Evolutionary conservation across 2,888 invertebrate genomes (phyloP).

Genomic region (Chironomus riparius): DNA sequence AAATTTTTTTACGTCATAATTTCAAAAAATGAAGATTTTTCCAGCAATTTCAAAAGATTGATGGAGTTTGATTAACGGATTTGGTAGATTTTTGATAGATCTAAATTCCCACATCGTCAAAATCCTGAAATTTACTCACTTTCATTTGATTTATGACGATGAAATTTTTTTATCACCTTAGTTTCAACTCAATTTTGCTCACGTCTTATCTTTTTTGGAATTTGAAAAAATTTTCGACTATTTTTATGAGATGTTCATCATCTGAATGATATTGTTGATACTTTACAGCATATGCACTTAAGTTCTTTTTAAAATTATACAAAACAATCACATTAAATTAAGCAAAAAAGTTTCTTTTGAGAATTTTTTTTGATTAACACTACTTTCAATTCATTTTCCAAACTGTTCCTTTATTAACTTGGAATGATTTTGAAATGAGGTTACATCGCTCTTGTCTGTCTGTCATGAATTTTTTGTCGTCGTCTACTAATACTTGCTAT

Average conservation of each 20-base stretch:
- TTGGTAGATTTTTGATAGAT: not conserved
- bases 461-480: not conserved
- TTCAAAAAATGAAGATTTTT: not conserved
- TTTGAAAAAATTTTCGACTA: not conserved
- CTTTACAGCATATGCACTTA: not conserved
- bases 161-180: constrained; percentile 18
- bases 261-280: not conserved
- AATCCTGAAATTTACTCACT: not conserved
- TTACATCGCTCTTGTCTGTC: not conserved
- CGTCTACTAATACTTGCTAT: not conserved
- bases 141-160: not conserved
- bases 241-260: not conserved
- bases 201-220: constrained; percentile 14
- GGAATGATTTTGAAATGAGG: not conserved
- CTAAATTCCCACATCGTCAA: not conserved
- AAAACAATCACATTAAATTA: constrained; percentile 11
- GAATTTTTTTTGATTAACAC: not conserved
- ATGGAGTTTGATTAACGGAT: not conserved
- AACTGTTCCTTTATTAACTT: not conserved
- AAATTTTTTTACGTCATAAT: constrained; percentile 10
- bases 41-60: not conserved
- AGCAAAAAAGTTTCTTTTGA: not conserved
- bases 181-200: constrained; percentile 10
- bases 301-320: not conserved
- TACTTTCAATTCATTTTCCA: constrained; percentile 2